These are phyloP conservation scores for Andrena praecox DNA, from an alignment of 2,888 invertebrate genomes.

Conservation along the genomic window DNA sequence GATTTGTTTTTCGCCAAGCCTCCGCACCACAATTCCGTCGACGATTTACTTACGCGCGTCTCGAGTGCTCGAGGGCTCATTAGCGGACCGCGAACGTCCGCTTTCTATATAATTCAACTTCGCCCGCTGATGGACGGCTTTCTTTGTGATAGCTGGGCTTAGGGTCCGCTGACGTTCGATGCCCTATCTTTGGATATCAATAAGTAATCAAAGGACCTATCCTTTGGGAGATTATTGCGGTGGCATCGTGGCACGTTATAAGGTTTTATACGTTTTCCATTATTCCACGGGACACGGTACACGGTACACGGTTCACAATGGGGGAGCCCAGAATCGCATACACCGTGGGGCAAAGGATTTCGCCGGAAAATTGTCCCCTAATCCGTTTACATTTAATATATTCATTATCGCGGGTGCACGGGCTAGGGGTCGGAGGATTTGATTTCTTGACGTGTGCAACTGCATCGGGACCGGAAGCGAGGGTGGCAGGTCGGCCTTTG, in stretches of 20 bases:
- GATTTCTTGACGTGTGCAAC: slow-evolving; percentile 46
- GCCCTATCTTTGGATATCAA: not conserved
- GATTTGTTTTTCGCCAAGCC: slow-evolving; percentile 41
- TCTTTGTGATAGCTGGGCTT: not conserved
- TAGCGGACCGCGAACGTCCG: slow-evolving; percentile 10
- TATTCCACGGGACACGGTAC: not conserved
- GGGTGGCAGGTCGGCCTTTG: slow-evolving; percentile 43
- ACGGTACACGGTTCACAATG: too few species aligned
- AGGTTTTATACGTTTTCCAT: not conserved
- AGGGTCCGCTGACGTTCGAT: not conserved
- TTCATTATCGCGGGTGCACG: slow-evolving; percentile 31
- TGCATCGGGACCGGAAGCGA: not conserved
- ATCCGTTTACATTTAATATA: slow-evolving; percentile 57
- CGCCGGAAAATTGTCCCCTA: slow-evolving; percentile 21
- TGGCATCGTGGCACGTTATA: not conserved
- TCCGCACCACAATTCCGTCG: slow-evolving; percentile 41
- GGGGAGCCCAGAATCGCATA: not conserved
- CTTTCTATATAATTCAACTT: slow-evolving; percentile 40
- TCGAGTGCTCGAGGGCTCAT: slow-evolving; percentile 52
- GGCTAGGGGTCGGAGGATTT: slow-evolving; percentile 21
- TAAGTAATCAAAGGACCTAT: not conserved
- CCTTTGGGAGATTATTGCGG: not conserved
- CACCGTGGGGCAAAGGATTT: not conserved
- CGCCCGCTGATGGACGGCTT: too few species aligned
- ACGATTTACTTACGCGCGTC: slow-evolving; percentile 46